phyloP scores from a whole-genome alignment of 2,797 vertebrate genomes.

The Pangasius krempfi region DNA sequence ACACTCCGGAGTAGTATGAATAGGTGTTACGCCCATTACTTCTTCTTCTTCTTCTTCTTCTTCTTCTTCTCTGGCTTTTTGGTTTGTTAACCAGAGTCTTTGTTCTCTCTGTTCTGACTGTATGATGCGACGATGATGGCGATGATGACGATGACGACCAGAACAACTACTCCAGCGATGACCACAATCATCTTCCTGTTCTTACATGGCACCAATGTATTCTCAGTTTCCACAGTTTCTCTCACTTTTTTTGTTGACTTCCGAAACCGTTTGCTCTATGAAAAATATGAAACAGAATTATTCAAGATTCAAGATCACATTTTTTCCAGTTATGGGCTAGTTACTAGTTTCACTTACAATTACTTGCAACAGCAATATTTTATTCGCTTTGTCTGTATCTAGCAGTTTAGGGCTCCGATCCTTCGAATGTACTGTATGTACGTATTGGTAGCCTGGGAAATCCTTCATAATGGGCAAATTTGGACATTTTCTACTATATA shows the following conservation, averaged over 20 bases:
- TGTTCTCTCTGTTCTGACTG: neutral
- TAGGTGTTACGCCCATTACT: neutral
- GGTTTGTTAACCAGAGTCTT: neutral
- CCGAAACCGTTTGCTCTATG: conserved; percentile 70
- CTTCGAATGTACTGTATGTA: no score
- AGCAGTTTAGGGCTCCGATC: no score
- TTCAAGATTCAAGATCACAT: neutral
- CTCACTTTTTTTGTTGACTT: conserved; percentile 70
- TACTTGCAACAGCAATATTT: neutral
- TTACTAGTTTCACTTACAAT: neutral
- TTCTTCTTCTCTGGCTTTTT: neutral
- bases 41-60: neutral
- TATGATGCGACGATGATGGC: neutral
- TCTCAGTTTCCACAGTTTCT: conserved; percentile 64
- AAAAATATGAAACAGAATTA: neutral
- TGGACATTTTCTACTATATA: no score
- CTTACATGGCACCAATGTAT: conserved; percentile 33
- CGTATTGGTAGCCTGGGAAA: no score
- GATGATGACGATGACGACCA: conserved; percentile 56
- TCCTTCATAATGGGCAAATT: no score
- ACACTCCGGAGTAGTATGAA: neutral
- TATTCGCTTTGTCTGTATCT: no score
- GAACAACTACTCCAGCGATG: conserved; percentile 29
- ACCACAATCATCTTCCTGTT: conserved; percentile 67
- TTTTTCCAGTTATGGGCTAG: neutral